A percentile compares a stretch with the other conserved stretches of the same genome.
Evolutionary conservation across 2,888 invertebrate genomes (phyloP).

Genomic region (Netelia inedita): DNA sequence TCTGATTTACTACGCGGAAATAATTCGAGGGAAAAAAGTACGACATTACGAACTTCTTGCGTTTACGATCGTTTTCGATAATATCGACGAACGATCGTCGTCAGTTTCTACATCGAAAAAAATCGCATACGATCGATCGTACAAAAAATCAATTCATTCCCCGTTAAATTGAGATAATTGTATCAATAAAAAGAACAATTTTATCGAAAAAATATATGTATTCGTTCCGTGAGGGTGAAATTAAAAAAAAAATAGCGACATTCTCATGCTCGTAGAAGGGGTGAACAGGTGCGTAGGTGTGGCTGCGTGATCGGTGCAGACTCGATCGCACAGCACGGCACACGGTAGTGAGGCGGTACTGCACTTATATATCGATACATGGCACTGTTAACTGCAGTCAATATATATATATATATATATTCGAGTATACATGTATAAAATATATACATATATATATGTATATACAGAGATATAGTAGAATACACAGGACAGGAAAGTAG

Average conservation of each 20-base stretch:
- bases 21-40: background rate
- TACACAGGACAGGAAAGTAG: conserved; percentile 69
- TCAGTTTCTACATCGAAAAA: too few relatives aligned
- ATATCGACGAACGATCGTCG: background rate
- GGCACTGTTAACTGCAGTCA: conserved; percentile 31
- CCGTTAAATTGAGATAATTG: background rate
- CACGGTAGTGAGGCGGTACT: conserved; percentile 53
- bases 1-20: background rate
- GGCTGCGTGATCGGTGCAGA: conserved; percentile 41
- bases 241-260: background rate
- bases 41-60: background rate
- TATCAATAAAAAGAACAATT: background rate
- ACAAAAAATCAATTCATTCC: background rate
- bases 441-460: conserved; percentile 35
- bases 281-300: conserved; percentile 72
- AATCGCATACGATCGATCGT: too few relatives aligned
- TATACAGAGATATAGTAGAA: conserved; percentile 31
- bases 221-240: too few relatives aligned
- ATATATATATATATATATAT: conserved; percentile 12
- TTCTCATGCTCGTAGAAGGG: conserved; percentile 9
- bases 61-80: background rate
- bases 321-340: conserved; percentile 46
- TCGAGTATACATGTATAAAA: conserved; percentile 19
- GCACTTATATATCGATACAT: conserved; percentile 57
- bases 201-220: background rate